Conservation (phyloP, 1,140 invertebrate genomes). For the Himalopsyche phryganea region DNA sequence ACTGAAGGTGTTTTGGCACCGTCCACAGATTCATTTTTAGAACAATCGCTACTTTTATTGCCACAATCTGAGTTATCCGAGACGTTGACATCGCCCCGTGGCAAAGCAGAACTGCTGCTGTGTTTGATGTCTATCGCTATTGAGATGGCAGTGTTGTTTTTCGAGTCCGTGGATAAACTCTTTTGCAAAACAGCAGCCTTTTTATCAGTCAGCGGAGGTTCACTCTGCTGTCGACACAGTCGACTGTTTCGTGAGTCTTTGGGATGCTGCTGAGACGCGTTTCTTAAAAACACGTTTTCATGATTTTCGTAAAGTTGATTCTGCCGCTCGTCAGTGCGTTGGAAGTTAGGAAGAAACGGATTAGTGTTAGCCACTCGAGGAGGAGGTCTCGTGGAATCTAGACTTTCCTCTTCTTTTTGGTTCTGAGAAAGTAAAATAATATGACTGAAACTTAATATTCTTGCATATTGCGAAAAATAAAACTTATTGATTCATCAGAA, state of each 20-base stretch:
- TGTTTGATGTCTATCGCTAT: too few relatives aligned
- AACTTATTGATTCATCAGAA: too few relatives aligned
- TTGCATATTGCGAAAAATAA: too few relatives aligned
- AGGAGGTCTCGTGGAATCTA: conserved; percentile 1
- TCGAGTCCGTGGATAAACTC: conserved; percentile 46
- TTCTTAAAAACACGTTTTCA: conserved; percentile 50
- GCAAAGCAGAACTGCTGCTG: too few relatives aligned
- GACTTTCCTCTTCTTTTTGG: too few relatives aligned
- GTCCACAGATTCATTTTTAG: too few relatives aligned
- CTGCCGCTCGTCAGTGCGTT: conserved; percentile 38
- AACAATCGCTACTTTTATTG: too few relatives aligned
- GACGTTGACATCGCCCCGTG: too few relatives aligned
- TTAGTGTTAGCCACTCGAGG: conserved; percentile 24
- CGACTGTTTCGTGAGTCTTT: conserved; percentile 44
- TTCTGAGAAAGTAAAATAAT: too few relatives aligned
- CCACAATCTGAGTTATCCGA: too few relatives aligned
- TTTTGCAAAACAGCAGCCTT: conserved; percentile 42
- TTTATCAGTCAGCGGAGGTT: conserved; percentile 42
- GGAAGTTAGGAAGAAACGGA: conserved; percentile 31
- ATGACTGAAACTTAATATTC: too few relatives aligned
- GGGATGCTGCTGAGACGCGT: conserved; percentile 48
- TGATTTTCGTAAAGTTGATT: conserved; percentile 49
- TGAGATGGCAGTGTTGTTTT: conserved; percentile 15
- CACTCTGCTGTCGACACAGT: conserved; percentile 45
- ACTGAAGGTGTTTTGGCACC: neutral